Evolutionary conservation across 2,113 vertebrate genomes (phyloP).

Genomic region (Amblyornis subalaris): DNA sequence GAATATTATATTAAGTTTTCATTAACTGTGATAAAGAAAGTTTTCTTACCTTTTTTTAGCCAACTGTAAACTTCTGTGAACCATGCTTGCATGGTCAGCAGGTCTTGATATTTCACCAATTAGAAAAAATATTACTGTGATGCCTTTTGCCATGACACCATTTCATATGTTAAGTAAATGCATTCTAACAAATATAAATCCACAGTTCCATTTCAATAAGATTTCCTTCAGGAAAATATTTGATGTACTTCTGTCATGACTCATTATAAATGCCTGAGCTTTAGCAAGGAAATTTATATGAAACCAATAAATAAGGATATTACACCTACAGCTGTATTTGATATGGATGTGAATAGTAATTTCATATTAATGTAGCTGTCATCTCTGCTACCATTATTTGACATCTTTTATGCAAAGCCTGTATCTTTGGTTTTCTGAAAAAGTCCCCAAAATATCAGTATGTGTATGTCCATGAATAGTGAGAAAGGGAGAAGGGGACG

Average conservation of each 20-base stretch:
- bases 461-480: neutral
- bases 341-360: constrained; percentile 6
- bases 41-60: neutral
- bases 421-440: neutral
- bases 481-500: neutral
- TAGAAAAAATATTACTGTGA: neutral
- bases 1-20: neutral
- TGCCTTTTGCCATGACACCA: neutral
- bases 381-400: neutral
- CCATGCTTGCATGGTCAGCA: neutral
- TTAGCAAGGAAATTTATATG: constrained; percentile 6
- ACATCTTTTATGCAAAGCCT: neutral
- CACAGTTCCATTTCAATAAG: neutral
- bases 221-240: constrained; percentile 19
- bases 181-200: constrained; percentile 27
- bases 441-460: neutral
- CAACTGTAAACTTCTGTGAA: neutral
- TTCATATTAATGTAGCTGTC: constrained; percentile 10
- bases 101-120: neutral
- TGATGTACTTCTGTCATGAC: constrained; percentile 3
- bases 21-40: neutral
- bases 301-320: constrained; percentile 34
- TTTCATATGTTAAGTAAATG: neutral
- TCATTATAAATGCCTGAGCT: constrained; percentile 11
- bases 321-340: constrained; percentile 6